Base-by-base conservation (phyloP, 2,797 vertebrate genomes). In the Calcarius lapponicus region DNA sequence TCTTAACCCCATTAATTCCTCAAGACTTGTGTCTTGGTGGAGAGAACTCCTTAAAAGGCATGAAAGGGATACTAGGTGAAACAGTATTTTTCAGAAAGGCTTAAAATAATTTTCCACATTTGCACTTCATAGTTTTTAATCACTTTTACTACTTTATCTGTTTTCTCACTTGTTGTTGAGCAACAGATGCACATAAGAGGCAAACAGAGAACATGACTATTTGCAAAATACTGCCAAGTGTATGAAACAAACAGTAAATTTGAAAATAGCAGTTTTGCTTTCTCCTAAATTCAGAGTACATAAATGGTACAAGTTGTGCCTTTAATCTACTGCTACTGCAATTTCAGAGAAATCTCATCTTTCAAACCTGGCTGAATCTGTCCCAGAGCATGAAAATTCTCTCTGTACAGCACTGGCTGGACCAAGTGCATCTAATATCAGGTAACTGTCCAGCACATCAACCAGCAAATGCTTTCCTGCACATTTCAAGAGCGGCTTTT, bases 101-200 rank as follows among this genome's bases (percentile, higher is more conserved):
- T 78, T 74, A 43, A 87, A 76, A 84, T 73, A 38, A 51, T 73
- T 84, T 73, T 42, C 26, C 32, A 40, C 42, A 16, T 50, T 88
- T 88, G 21, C 34, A 62, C 48, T 73, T 89, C 36, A 38, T 17
- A 73, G 26, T 80, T 86, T 94, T 42, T 14, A 32, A 73, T 86
- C 47, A 60, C 26, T 90, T 92, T 70, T 42, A 87, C 56, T 76
- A 57, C 40, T 91, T 80, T 18, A 56, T 73, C 56, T 47, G 26
- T 58, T 20, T 21, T 17, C 60, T 58, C 58, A 72, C 32, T 88
- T 10, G 1, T 45, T 61, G 34, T 71, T 89, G 74, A 86, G 67
- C 54, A 93, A 94, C 94, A 96, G 93, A 95, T 80, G 80, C 56
- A 92, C 45, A 3, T 24, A 65, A 71, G 74, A 91, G 42, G 69